phyloP scores from a whole-genome alignment of 2,113 vertebrate genomes.

The Excalfactoria chinensis region DNA sequence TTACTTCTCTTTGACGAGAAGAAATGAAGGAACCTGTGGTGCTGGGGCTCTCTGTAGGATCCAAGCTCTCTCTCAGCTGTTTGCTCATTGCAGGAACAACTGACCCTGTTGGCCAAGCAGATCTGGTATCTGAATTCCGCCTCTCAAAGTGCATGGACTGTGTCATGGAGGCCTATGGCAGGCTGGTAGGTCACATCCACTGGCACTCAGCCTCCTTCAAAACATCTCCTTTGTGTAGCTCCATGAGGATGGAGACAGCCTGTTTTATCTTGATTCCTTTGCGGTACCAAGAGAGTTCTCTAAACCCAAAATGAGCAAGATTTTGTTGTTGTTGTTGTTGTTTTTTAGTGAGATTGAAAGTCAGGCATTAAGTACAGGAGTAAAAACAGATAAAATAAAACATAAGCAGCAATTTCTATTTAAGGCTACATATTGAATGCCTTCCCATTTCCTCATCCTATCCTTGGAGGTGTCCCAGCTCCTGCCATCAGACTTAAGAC shows the following conservation, averaged over 20 bases:
- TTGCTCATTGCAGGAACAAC: not conserved
- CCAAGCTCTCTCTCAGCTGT: not conserved
- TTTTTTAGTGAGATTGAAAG: not conserved
- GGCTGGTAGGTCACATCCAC: not conserved
- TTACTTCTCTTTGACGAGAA: not conserved
- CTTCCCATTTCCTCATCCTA: not conserved
- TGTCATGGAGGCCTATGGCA: fast-evolving
- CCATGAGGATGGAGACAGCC: not conserved
- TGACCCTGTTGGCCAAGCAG: not conserved
- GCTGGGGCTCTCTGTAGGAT: not conserved
- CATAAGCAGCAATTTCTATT: not conserved
- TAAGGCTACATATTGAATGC: not conserved
- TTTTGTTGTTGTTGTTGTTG: too few relatives aligned
- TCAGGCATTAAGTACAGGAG: not conserved
- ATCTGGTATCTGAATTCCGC: not conserved
- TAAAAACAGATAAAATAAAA: not conserved
- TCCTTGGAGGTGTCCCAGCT: not conserved
- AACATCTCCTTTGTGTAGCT: not conserved
- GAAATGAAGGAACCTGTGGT: not conserved
- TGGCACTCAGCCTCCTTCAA: not conserved
- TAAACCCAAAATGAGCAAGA: not conserved
- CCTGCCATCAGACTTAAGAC: not conserved
- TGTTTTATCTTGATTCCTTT: not conserved
- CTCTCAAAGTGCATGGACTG: fast-evolving
- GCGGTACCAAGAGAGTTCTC: not conserved